Conservation (phyloP, 2,113 vertebrate species). For the Arenaria interpres region DNA sequence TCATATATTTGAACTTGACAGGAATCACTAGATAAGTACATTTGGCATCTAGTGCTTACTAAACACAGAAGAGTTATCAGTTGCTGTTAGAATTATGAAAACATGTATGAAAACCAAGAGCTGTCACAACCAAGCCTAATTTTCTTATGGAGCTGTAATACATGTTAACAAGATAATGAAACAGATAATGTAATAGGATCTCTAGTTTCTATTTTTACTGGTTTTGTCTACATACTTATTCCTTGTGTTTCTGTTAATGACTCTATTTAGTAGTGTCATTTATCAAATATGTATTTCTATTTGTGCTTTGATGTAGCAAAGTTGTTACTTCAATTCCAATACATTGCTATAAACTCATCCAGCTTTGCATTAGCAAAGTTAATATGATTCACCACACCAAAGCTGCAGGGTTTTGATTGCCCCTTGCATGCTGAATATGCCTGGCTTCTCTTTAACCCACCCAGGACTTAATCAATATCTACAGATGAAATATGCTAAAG, state of each 20-base stretch:
- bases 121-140: background rate
- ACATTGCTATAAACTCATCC: background rate
- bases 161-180: background rate
- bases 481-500: background rate
- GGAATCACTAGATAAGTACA: background rate
- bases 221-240: background rate
- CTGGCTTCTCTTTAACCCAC: background rate
- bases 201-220: background rate
- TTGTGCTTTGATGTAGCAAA: background rate
- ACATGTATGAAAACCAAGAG: background rate
- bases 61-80: background rate
- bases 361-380: background rate
- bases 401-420: background rate
- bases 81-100: background rate
- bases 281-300: background rate
- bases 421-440: background rate
- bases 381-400: background rate
- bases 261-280: background rate
- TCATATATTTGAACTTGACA: background rate
- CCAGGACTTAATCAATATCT: background rate
- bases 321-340: background rate
- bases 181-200: background rate
- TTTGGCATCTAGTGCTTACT: background rate
- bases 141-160: background rate
- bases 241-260: background rate